A percentile compares a stretch with the other conserved stretches of the same genome.
Conservation (phyloP, 2,113 vertebrate species). For the Lucifuga dentata region DNA sequence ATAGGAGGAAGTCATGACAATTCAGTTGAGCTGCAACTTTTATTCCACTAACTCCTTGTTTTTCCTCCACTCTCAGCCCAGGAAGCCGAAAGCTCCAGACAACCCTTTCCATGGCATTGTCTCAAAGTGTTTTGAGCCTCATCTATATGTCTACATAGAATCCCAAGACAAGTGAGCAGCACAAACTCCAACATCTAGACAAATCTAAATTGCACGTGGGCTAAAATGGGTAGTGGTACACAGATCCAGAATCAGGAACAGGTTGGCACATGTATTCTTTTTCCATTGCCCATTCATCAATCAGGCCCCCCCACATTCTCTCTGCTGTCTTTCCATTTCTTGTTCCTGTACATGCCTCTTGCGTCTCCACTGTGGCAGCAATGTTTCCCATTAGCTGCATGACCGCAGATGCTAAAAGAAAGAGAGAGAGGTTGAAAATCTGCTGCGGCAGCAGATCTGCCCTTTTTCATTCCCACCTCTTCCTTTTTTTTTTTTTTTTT, state of each 20-base stretch:
- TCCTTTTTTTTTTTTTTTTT: slow-evolving; percentile 7
- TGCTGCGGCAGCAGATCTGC: slow-evolving; percentile 76
- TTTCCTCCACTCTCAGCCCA: slow-evolving; percentile 83
- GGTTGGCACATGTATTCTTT: slow-evolving; percentile 53
- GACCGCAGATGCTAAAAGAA: slow-evolving; percentile 80
- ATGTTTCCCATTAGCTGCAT: slow-evolving; percentile 86
- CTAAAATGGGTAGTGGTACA: slow-evolving; percentile 23
- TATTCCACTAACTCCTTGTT: slow-evolving; percentile 33
- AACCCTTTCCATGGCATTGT: slow-evolving; percentile 98
- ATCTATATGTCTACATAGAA: slow-evolving; percentile 98
- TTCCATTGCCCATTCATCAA: slow-evolving; percentile 62
- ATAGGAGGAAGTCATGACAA: neutral
- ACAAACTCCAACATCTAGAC: slow-evolving; percentile 24
- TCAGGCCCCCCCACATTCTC: slow-evolving; percentile 55
- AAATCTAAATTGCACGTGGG: too few relatives aligned
- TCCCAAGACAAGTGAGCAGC: slow-evolving; percentile 98
- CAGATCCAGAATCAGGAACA: slow-evolving; percentile 41
- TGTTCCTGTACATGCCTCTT: slow-evolving; percentile 62
- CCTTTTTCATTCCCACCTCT: slow-evolving; percentile 55
- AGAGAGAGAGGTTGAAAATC: slow-evolving; percentile 75
- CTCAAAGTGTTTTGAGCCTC: slow-evolving; percentile 99
- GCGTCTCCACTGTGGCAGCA: slow-evolving; percentile 75
- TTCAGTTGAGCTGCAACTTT: neutral
- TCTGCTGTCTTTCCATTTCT: slow-evolving; percentile 70
- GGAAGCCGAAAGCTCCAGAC: slow-evolving; percentile 94